These are phyloP conservation scores for Sus cebifrons DNA, from an alignment of 2,797 vertebrate genomes.

Conservation along the genomic window DNA sequence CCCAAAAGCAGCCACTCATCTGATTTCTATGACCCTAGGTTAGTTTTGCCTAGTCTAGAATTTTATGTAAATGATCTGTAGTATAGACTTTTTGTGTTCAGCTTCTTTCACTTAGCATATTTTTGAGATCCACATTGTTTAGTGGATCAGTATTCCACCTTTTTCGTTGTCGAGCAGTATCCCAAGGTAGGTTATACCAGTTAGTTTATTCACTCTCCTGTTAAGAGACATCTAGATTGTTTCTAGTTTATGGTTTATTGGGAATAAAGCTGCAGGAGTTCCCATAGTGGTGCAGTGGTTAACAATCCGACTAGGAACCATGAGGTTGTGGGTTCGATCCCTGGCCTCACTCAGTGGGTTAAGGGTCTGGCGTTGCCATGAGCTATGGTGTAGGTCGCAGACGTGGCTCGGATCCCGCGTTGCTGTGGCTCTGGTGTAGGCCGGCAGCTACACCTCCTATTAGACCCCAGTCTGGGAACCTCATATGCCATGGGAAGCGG, in stretches of 20 bases:
- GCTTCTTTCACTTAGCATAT: slow-evolving; percentile 41
- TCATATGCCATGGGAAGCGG: no score
- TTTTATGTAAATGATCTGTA: slow-evolving; percentile 38
- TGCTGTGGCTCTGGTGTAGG: no score
- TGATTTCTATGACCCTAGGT: slow-evolving; percentile 46
- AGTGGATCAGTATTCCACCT: not conserved
- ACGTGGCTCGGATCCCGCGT: no score
- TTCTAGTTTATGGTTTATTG: slow-evolving; percentile 61
- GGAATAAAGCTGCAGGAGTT: slow-evolving; percentile 44
- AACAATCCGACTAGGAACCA: no score
- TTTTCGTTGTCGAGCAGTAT: slow-evolving; percentile 63
- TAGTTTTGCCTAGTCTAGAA: slow-evolving; percentile 54
- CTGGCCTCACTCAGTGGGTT: no score
- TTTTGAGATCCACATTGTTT: slow-evolving; percentile 60
- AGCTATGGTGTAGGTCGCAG: no score
- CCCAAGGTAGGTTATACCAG: not conserved
- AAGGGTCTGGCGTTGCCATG: no score
- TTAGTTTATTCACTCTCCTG: slow-evolving; percentile 23
- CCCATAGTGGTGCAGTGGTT: no score
- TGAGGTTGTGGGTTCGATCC: no score
- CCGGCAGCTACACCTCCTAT: no score
- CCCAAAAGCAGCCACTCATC: slow-evolving; percentile 1
- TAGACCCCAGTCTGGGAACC: no score
- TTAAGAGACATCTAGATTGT: slow-evolving; percentile 30
- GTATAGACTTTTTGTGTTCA: slow-evolving; percentile 38